phyloP scores from a whole-genome alignment of 1,140 invertebrate species.

The Sinonovacula constricta region DNA sequence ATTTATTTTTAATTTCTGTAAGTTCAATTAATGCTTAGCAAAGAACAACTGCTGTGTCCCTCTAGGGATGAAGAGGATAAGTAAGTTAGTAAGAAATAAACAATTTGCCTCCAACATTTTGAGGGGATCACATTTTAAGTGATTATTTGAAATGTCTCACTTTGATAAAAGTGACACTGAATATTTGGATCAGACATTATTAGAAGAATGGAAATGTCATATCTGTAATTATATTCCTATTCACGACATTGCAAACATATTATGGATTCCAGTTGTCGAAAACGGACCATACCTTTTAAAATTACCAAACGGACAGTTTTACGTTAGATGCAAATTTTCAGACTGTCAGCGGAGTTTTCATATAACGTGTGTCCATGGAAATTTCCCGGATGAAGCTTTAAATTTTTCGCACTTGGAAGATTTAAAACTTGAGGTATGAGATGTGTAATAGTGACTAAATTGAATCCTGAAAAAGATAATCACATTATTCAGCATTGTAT shows the following conservation, averaged over 20 bases:
- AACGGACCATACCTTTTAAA: constrained; percentile 15
- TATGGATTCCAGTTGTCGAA: constrained; percentile 14
- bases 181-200: background rate
- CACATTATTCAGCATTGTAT: no score
- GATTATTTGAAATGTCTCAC: constrained; percentile 15
- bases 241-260: background rate
- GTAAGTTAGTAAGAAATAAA: no score
- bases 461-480: no score
- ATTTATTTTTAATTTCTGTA: no score
- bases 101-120: no score
- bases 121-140: no score
- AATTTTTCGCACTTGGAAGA: constrained; percentile 21
- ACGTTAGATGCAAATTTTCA: constrained; percentile 19
- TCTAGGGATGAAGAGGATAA: no score
- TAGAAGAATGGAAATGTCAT: constrained; percentile 16
- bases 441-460: no score
- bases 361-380: constrained; percentile 19
- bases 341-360: constrained; percentile 19
- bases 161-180: constrained; percentile 26
- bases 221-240: constrained; percentile 7
- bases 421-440: no score
- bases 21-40: no score
- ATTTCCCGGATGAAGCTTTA: constrained; percentile 21
- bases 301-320: constrained; percentile 19
- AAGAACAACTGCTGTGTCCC: no score